Conservation (phyloP, 2,113 vertebrate genomes). For the Paramormyrops kingsleyae region DNA sequence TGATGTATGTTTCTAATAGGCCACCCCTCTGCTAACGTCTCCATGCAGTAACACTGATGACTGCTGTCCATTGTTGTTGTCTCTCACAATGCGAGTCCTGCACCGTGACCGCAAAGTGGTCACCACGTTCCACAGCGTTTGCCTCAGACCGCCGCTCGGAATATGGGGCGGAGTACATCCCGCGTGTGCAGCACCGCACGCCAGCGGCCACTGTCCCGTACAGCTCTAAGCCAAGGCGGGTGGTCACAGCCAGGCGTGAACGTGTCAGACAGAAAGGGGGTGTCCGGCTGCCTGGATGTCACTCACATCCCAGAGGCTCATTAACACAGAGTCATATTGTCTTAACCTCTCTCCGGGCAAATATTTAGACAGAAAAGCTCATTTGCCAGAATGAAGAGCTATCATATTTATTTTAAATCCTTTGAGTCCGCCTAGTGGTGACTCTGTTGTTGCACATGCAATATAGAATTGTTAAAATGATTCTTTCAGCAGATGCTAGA, state of each 20-base stretch:
- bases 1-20: neutral
- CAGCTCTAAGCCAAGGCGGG: neutral
- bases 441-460: neutral
- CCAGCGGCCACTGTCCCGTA: neutral
- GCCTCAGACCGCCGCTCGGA: neutral
- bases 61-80: neutral
- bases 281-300: neutral
- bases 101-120: neutral
- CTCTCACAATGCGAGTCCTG: neutral
- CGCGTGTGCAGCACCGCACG: neutral
- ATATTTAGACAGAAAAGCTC: neutral
- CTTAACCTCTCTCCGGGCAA: neutral
- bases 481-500: neutral
- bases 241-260: neutral
- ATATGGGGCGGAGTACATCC: neutral
- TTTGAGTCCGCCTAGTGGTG: slow-evolving; percentile 15
- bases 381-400: neutral
- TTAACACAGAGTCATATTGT: neutral
- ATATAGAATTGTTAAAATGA: neutral
- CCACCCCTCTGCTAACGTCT: neutral
- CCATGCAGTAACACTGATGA: neutral
- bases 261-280: neutral
- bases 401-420: neutral
- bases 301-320: neutral
- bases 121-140: neutral